A percentile compares a stretch with the other conserved stretches of the same genome.
These are phyloP conservation scores for Plebejus anna DNA, from an alignment of 2,888 invertebrate species.

Conservation along the genomic window DNA sequence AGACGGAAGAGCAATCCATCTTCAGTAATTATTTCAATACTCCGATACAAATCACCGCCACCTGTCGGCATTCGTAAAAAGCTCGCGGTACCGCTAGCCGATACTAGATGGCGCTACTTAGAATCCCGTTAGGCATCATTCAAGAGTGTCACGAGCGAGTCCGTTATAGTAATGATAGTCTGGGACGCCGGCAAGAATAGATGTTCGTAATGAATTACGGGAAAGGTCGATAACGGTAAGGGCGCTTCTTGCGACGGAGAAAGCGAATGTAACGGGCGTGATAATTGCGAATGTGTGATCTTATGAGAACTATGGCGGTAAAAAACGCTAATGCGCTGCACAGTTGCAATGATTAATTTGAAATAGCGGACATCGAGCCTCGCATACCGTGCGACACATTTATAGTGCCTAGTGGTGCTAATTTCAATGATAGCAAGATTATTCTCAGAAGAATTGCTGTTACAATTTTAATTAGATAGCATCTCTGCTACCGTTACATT, in stretches of 20 bases:
- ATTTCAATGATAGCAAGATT: not conserved
- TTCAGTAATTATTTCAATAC: constrained; percentile 16
- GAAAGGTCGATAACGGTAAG: constrained; percentile 49
- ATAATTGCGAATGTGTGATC: constrained; percentile 33
- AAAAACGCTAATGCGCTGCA: constrained; percentile 30
- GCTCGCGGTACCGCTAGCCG: constrained; percentile 64
- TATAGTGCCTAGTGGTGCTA: not conserved
- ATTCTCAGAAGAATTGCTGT: not conserved
- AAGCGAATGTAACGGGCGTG: constrained; percentile 45
- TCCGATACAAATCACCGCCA: constrained; percentile 41
- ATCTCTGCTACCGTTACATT: not conserved
- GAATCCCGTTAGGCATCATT: constrained; percentile 54
- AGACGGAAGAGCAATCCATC: constrained; percentile 24
- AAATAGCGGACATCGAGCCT: constrained; percentile 12
- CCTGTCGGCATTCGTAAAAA: constrained; percentile 56
- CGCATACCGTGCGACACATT: constrained; percentile 5
- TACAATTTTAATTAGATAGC: not conserved
- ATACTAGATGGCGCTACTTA: constrained; percentile 67
- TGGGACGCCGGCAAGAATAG: constrained; percentile 59
- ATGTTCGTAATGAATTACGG: constrained; percentile 49
- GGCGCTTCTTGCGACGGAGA: constrained; percentile 39
- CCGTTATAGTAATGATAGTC: constrained; percentile 57
- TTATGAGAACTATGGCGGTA: constrained; percentile 30
- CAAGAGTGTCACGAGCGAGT: constrained; percentile 44
- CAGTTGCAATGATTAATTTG: constrained; percentile 26